Evolutionary conservation across 2,797 vertebrate species (phyloP).

Genomic region (Erethizon dorsatum): DNA sequence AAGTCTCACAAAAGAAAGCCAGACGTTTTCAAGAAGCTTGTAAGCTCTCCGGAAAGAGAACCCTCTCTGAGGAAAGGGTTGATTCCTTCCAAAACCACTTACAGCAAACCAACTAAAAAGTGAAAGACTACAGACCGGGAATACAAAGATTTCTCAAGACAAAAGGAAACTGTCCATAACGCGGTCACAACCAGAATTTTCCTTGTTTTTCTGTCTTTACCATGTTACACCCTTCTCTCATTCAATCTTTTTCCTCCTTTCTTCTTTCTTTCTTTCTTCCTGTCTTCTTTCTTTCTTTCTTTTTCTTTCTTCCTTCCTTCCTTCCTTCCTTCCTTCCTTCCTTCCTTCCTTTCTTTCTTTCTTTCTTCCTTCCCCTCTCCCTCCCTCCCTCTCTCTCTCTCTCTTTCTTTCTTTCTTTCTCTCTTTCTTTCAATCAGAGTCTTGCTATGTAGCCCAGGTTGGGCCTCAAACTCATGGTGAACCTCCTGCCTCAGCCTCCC

Average conservation of each 20-base stretch:
- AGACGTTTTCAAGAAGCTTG: background rate
- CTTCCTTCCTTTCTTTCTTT: no score
- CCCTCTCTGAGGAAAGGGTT: conserved; percentile 12
- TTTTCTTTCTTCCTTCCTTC: no score
- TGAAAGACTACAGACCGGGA: background rate
- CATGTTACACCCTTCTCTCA: background rate
- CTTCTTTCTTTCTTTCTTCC: no score
- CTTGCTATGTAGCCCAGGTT: background rate
- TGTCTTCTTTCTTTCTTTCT: no score
- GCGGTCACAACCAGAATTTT: background rate
- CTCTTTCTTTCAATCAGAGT: background rate
- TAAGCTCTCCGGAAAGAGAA: background rate
- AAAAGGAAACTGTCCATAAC: background rate
- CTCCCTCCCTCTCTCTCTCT: no score
- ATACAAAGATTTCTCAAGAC: background rate
- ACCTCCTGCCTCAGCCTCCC: background rate
- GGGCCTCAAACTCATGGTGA: background rate
- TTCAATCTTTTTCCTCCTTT: background rate
- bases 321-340: no score
- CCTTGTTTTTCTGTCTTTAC: background rate
- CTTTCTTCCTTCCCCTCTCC: no score
- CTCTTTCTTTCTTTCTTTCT: no score
- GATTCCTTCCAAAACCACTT: background rate
- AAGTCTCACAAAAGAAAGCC: no score
- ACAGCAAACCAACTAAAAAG: background rate